Base-by-base conservation (phyloP, 1,140 invertebrate genomes). In the Halictus rubicundus region DNA sequence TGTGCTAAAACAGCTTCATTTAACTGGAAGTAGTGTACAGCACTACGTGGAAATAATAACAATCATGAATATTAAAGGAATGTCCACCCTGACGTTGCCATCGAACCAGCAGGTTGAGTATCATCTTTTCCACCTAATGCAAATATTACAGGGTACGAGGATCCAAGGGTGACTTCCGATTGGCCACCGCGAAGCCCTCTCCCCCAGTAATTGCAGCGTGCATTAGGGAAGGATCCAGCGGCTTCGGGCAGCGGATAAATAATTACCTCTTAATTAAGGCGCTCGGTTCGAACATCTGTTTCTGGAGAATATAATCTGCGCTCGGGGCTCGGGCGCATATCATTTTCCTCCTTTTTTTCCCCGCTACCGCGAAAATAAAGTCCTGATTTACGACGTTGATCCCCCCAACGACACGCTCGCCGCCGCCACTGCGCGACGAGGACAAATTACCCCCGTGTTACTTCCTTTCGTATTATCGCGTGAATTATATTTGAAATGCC, bases 211-310 rank as follows among this genome's bases (percentile, higher is more conserved):
- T 86, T 68, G 80, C 83, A 21, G 39, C 23, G 5, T 54, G 79
- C 74, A 70, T 85, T 85, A 84, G 81, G 63, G 73, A 81, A 85
- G 77, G 60, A 81, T 32, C 60, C 69, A 27, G 23, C 2, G 19
- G 57, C 25, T 25, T 42, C 46, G n/a, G 61, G 61, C 37, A n/a
- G 59, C 32, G 61, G 78, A 87, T 88, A 88, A 88, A 85, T 88
- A 85, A 88, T 88, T 83, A 84, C 78, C 85, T 80, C 88, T 88
- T 88, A 88, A 88, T 88, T 88, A 88, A 88, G 86, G 77, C 78
- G 78, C 84, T 78, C 88, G 73, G 59, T 25, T 27, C 68, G 70
- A 76, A 83, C 88, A 87, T 88, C 88, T 88, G 88, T 88, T 88
- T 85, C 86, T 57, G 57, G 77, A 32, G 64, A 75, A 61, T 82